Percentiles rank a stretch among this genome's conserved stretches.
phyloP scores from a whole-genome alignment of 1,140 invertebrate species.

The Sesamia nonagrioides region DNA sequence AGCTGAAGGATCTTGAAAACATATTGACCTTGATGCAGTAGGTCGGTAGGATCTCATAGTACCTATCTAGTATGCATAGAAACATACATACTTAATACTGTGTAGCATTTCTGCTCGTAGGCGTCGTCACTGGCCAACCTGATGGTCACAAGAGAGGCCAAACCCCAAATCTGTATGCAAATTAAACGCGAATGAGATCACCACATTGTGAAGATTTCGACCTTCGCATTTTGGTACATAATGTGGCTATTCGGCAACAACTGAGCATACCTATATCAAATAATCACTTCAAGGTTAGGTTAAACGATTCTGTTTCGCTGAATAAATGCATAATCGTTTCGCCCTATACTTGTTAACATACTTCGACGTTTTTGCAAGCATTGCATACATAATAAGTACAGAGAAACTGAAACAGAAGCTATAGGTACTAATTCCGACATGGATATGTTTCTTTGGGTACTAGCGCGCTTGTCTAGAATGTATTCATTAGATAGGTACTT shows the following conservation, averaged over 20 bases:
- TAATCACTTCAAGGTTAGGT: slow-evolving; percentile 22
- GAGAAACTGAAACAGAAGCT: slow-evolving; percentile 4
- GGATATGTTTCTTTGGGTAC: slow-evolving; percentile 16
- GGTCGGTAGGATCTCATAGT: neutral
- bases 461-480: slow-evolving; percentile 5
- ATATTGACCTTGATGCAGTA: slow-evolving; percentile 2
- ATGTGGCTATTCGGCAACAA: slow-evolving; percentile 30
- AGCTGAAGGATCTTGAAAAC: slow-evolving; percentile 8
- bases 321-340: slow-evolving; percentile 16
- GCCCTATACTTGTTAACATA: neutral
- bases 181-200: slow-evolving; percentile 74
- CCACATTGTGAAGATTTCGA: slow-evolving; percentile 46
- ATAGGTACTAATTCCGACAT: neutral
- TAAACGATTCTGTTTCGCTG: slow-evolving; percentile 9
- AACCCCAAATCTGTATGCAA: slow-evolving; percentile 70
- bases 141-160: slow-evolving; percentile 51
- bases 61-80: neutral
- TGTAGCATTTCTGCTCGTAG: slow-evolving; percentile 39
- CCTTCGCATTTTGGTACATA: slow-evolving; percentile 45
- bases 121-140: slow-evolving; percentile 49
- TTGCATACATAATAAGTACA: neutral
- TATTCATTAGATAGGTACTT: neutral
- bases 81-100: neutral
- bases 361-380: neutral
- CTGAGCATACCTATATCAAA: slow-evolving; percentile 6